These are phyloP conservation scores for Pyrgilauda ruficollis DNA, from an alignment of 2,113 vertebrate species.

Conservation along the genomic window DNA sequence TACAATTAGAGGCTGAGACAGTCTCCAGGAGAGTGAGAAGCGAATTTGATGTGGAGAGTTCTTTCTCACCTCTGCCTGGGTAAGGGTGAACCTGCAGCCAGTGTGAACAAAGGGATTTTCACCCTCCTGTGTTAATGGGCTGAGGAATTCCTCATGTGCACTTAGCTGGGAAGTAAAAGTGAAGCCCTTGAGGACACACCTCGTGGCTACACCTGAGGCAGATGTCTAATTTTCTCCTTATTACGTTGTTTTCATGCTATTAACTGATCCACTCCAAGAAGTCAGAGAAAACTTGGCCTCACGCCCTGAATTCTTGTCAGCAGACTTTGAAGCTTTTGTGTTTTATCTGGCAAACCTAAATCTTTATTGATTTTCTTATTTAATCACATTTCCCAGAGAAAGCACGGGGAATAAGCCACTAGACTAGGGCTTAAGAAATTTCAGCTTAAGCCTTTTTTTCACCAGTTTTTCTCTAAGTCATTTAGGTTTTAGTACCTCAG, in stretches of 20 bases:
- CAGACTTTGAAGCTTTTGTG: slow-evolving; percentile 47
- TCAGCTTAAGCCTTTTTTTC: slow-evolving; percentile 2
- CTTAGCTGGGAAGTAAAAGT: neutral
- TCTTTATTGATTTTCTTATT: slow-evolving; percentile 66
- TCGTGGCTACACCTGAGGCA: neutral
- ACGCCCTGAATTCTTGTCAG: slow-evolving; percentile 47
- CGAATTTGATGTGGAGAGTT: neutral
- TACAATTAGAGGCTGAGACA: neutral
- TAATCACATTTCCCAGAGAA: slow-evolving; percentile 59
- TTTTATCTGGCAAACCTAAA: slow-evolving; percentile 60
- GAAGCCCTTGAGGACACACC: neutral
- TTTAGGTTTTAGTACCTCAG: slow-evolving; percentile 39
- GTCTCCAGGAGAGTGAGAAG: neutral
- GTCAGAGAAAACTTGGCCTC: slow-evolving; percentile 22
- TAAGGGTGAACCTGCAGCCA: neutral
- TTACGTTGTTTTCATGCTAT: slow-evolving; percentile 54
- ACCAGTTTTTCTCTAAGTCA: neutral
- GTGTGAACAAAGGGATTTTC: neutral
- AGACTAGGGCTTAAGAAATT: slow-evolving; percentile 34
- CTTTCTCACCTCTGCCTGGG: neutral
- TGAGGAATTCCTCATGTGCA: neutral
- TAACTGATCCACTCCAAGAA: slow-evolving; percentile 38
- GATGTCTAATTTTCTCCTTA: slow-evolving; percentile 40
- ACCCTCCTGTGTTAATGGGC: neutral
- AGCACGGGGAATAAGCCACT: slow-evolving; percentile 37